Conservation (phyloP, 2,797 vertebrate species). For the Babyrousa celebensis region DNA sequence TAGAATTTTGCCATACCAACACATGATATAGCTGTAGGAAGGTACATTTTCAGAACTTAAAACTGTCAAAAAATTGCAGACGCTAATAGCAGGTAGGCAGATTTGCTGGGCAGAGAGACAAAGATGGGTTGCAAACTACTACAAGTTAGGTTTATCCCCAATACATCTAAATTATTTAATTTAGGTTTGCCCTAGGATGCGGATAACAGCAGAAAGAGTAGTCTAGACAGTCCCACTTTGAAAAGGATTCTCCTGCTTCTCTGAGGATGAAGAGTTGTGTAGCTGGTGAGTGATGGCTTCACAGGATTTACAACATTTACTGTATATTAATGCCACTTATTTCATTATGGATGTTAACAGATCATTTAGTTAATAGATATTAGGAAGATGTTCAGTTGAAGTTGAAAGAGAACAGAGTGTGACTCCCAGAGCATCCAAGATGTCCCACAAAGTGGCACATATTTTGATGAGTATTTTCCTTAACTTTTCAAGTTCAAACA, state of each 20-base stretch:
- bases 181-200: not conserved
- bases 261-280: not conserved
- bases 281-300: not conserved
- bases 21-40: not conserved
- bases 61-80: not conserved
- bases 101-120: not conserved
- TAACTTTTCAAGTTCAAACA: not conserved
- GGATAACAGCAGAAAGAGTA: not conserved
- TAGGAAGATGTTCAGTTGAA: not conserved
- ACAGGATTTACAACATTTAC: not conserved
- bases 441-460: not conserved
- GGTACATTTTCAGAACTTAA: not conserved
- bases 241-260: not conserved
- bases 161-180: not conserved
- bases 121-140: not conserved
- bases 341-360: not conserved
- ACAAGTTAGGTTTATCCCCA: not conserved
- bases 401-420: not conserved
- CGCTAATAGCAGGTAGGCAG: not conserved
- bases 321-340: not conserved
- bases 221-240: not conserved
- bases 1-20: slow-evolving; percentile 17
- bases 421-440: not conserved
- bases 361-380: not conserved
- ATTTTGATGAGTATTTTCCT: not conserved